These are phyloP conservation scores for Tapera naevia DNA, from an alignment of 2,797 vertebrate genomes.

Conservation along the genomic window DNA sequence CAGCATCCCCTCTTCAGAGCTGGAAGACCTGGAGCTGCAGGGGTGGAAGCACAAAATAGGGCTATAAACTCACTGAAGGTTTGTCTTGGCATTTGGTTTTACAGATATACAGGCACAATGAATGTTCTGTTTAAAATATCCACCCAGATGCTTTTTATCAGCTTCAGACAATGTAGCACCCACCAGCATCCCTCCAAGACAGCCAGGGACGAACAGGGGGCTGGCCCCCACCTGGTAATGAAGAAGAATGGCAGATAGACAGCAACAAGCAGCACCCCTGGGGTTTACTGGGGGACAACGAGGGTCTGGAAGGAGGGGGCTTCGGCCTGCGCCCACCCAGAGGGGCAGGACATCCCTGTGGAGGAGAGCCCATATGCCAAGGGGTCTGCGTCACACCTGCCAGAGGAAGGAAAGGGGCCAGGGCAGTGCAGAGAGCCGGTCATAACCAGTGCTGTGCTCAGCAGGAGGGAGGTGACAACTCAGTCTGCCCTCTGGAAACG, in stretches of 20 bases:
- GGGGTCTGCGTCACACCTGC: not conserved
- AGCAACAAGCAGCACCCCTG: not conserved
- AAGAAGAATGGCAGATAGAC: fast-evolving
- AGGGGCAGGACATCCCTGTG: not conserved
- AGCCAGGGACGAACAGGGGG: fast-evolving
- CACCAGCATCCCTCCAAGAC: fast-evolving
- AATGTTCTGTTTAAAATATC: not conserved
- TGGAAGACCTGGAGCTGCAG: not conserved
- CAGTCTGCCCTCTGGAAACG: fast-evolving
- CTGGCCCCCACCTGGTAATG: not conserved
- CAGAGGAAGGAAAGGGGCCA: not conserved
- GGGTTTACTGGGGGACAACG: not conserved
- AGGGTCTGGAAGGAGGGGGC: not conserved
- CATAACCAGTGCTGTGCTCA: not conserved
- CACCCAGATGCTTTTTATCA: not conserved
- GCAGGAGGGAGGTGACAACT: not conserved
- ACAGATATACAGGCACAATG: not conserved
- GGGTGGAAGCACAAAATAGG: not conserved
- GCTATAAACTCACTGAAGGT: not conserved
- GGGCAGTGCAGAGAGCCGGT: not conserved
- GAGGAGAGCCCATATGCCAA: fast-evolving
- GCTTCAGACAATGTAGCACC: not conserved
- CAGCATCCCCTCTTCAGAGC: not conserved
- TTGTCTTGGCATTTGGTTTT: slow-evolving; percentile 17
- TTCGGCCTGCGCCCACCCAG: fast-evolving